Conservation (phyloP, 2,113 vertebrate genomes). For the Mystacornis crossleyi region DNA sequence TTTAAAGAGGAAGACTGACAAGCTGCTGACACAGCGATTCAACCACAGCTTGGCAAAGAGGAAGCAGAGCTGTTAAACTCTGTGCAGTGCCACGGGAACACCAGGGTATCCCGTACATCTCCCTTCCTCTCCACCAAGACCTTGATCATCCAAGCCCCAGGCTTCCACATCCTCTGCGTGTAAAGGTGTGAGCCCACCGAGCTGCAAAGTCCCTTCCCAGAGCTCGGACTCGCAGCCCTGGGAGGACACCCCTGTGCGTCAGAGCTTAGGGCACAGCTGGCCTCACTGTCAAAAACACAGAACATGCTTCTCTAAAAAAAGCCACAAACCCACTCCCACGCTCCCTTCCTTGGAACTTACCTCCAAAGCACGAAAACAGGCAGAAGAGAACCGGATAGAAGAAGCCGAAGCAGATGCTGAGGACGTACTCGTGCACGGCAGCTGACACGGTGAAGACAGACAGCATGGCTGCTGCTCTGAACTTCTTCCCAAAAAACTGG, state of each 20-base stretch:
- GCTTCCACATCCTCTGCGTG: neutral
- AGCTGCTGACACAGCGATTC: neutral
- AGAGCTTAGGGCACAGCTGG: too few relatives aligned
- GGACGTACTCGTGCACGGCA: slow-evolving; percentile 89
- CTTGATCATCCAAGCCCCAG: neutral
- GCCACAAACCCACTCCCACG: neutral
- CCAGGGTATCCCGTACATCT: neutral
- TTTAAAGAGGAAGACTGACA: neutral
- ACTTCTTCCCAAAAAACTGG: slow-evolving; percentile 89
- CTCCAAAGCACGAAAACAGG: slow-evolving; percentile 93
- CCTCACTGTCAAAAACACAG: neutral
- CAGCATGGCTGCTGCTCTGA: slow-evolving; percentile 87
- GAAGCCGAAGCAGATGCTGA: slow-evolving; percentile 89
- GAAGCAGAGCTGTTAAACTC: neutral
- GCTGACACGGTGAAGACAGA: slow-evolving; percentile 91
- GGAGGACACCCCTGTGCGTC: neutral
- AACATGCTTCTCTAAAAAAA: neutral
- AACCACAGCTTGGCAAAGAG: neutral
- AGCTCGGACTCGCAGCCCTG: neutral
- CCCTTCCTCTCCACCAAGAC: neutral
- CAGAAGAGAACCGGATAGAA: slow-evolving; percentile 95
- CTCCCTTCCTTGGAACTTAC: slow-evolving; percentile 77
- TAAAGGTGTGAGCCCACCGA: neutral
- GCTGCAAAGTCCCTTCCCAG: neutral
- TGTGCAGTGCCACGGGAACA: neutral